phyloP scores from a whole-genome alignment of 2,888 invertebrate species.

The Suillia variegata region DNA sequence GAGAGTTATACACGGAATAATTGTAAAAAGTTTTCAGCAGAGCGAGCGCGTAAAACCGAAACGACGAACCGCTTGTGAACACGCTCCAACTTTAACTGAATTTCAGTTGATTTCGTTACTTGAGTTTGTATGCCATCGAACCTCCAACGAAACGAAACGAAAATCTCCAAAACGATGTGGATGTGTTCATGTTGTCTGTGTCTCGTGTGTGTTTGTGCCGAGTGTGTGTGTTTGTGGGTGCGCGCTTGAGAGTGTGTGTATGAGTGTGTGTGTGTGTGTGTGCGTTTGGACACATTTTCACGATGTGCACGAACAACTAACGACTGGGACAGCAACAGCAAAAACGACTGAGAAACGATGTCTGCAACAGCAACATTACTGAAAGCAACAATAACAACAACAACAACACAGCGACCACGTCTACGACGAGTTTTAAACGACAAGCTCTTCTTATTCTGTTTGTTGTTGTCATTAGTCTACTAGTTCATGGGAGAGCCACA shows the following conservation, averaged over 20 bases:
- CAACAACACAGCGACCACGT: background rate
- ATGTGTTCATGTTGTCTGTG: constrained; percentile 24
- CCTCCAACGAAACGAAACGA: too few relatives aligned
- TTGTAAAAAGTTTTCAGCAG: constrained; percentile 24
- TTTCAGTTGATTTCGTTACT: constrained; percentile 23
- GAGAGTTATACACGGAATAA: constrained; percentile 19
- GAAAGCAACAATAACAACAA: too few relatives aligned
- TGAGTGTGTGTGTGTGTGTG: background rate
- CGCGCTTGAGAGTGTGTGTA: background rate
- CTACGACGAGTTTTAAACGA: constrained; percentile 3
- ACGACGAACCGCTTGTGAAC: constrained; percentile 40
- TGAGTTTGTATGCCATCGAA: constrained; percentile 2
- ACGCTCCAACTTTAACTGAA: constrained; percentile 49
- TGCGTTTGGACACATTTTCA: background rate
- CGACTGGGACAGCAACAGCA: constrained; percentile 1
- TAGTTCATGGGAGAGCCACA: background rate
- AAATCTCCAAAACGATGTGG: too few relatives aligned
- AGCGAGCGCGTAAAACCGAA: constrained; percentile 35
- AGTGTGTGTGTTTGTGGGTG: constrained; percentile 4
- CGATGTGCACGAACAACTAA: background rate
- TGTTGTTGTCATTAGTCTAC: too few relatives aligned
- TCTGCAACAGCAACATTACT: too few relatives aligned
- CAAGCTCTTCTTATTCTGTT: too few relatives aligned
- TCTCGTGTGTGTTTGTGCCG: constrained; percentile 8
- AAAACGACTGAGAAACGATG: background rate